Evolutionary conservation across 2,113 vertebrate genomes (phyloP).

Genomic region (Archilochus colubris): DNA sequence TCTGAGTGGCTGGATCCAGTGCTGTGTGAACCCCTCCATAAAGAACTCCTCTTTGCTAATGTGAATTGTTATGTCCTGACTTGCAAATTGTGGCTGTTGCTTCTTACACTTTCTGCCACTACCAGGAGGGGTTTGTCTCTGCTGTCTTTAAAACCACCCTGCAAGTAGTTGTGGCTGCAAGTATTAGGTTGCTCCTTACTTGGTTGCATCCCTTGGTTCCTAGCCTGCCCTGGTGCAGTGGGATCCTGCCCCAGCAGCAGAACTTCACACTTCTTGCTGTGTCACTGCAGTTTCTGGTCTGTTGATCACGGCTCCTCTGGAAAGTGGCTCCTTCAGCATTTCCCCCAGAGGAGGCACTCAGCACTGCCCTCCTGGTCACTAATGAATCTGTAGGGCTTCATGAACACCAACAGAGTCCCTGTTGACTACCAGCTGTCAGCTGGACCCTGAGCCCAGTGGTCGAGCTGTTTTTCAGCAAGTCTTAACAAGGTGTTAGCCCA

Average conservation of each 20-base stretch:
- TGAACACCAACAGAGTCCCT: neutral
- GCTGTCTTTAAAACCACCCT: neutral
- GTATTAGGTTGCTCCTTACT: neutral
- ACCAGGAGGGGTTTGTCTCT: neutral
- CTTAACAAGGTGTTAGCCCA: neutral
- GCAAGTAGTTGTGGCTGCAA: neutral
- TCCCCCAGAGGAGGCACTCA: neutral
- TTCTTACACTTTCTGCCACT: neutral
- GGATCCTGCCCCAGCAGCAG: neutral
- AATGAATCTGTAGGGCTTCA: neutral
- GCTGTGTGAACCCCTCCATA: neutral
- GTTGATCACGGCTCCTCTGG: neutral
- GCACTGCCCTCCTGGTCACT: neutral
- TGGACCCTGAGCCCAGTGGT: neutral
- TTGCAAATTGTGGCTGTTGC: neutral
- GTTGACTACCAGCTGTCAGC: neutral
- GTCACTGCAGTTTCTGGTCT: neutral
- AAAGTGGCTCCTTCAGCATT: neutral
- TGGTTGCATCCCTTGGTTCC: neutral
- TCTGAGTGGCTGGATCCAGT: neutral
- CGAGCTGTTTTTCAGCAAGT: neutral
- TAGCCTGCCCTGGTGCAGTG: neutral
- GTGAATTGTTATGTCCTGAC: fast-evolving
- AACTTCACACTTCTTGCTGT: neutral
- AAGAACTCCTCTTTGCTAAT: neutral